Percentiles rank a stretch among this genome's conserved stretches.
phyloP scores from a whole-genome alignment of 1,140 invertebrate species.

The Magallana ariakensis region DNA sequence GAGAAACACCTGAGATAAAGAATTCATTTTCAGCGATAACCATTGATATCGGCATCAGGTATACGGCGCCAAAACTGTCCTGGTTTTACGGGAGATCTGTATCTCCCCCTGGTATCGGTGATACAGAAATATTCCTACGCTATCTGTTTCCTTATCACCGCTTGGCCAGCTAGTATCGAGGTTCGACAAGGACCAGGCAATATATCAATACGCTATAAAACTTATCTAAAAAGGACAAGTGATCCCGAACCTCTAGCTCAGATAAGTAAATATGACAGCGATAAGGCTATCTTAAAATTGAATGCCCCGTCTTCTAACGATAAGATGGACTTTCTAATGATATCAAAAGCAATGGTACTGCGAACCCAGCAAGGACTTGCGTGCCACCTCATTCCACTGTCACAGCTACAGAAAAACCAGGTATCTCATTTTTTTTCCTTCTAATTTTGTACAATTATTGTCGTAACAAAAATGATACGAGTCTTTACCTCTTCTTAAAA shows the following conservation, averaged over 20 bases:
- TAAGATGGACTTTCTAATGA: constrained; percentile 37
- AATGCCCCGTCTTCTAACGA: constrained; percentile 19
- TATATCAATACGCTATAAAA: constrained; percentile 42
- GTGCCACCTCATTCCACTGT: not conserved
- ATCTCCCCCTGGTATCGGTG: constrained; percentile 30
- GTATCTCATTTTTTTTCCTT: not conserved
- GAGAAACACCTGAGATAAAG: not conserved
- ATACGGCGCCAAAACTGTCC: constrained; percentile 31
- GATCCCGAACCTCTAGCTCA: constrained; percentile 10
- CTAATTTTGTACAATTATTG: too few species aligned
- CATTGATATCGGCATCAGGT: not conserved
- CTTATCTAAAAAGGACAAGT: constrained; percentile 45
- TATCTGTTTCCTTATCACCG: constrained; percentile 11
- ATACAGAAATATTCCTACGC: constrained; percentile 8
- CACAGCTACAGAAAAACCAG: not conserved
- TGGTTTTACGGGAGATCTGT: constrained; percentile 2
- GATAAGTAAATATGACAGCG: constrained; percentile 38
- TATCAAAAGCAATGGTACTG: not conserved
- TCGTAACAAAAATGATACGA: too few species aligned
- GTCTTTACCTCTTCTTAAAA: too few species aligned
- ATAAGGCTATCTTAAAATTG: constrained; percentile 38
- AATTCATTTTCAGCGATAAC: constrained; percentile 17
- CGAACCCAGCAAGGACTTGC: not conserved
- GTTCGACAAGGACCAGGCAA: constrained; percentile 27
- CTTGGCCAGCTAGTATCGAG: constrained; percentile 5